Evolutionary conservation across 2,113 vertebrate genomes (phyloP).

Genomic region (Forbesichthys papilliferus): DNA sequence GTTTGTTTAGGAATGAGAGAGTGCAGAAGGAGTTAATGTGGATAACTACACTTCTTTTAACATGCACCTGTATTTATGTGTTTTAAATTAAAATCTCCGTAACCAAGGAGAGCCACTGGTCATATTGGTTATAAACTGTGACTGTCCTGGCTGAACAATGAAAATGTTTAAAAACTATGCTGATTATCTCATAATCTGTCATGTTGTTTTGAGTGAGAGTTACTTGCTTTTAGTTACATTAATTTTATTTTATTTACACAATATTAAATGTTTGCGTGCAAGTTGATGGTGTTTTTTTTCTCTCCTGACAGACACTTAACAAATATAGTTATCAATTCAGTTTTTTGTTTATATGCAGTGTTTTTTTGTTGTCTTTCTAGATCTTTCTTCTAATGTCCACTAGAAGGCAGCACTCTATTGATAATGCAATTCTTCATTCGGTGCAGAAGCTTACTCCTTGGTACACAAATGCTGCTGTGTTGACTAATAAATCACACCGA

Average conservation of each 20-base stretch:
- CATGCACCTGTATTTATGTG: neutral
- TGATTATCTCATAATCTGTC: neutral
- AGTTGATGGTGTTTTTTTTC: neutral
- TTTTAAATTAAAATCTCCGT: slow-evolving; percentile 12
- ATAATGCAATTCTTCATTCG: neutral
- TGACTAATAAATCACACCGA: slow-evolving; percentile 6
- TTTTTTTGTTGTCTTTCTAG: neutral
- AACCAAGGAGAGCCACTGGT: slow-evolving; percentile 4
- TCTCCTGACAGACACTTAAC: neutral
- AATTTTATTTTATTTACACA: neutral
- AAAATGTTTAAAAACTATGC: neutral
- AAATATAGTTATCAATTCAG: neutral
- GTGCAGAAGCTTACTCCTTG: neutral
- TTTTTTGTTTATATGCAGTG: no score
- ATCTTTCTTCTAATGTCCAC: slow-evolving; percentile 23
- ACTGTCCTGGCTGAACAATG: neutral
- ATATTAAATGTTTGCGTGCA: neutral
- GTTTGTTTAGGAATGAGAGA: neutral
- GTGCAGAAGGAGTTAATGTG: no score
- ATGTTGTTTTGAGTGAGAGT: slow-evolving; percentile 8
- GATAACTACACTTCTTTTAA: no score
- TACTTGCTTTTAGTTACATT: no score
- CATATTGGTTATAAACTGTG: neutral
- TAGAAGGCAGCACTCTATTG: slow-evolving; percentile 45
- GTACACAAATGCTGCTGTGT: neutral